Conservation (phyloP, 2,888 invertebrate species). For the Caenorhabditis virilis region DNA sequence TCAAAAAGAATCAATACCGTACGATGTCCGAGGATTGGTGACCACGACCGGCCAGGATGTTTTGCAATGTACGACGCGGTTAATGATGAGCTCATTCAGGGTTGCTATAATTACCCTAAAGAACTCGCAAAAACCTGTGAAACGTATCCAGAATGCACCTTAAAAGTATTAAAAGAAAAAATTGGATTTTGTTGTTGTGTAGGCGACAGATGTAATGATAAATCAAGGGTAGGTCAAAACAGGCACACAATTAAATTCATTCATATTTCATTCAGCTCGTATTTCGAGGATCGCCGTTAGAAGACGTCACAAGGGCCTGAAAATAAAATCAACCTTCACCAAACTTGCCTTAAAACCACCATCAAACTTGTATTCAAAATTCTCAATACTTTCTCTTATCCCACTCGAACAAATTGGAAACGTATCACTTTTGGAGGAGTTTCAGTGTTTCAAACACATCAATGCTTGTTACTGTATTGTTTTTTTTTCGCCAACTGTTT, state of each 20-base stretch:
- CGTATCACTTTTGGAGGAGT: too few relatives aligned
- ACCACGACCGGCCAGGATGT: slow-evolving; percentile 1
- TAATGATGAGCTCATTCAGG: slow-evolving; percentile 1
- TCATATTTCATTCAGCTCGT: too few relatives aligned
- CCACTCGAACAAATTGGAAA: too few relatives aligned
- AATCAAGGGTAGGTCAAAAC: neutral
- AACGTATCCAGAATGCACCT: neutral
- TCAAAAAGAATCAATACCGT: neutral
- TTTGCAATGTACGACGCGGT: neutral
- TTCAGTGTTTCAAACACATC: too few relatives aligned
- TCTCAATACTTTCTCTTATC: too few relatives aligned
- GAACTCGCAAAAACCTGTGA: slow-evolving; percentile 1
- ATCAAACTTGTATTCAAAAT: too few relatives aligned
- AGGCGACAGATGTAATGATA: neutral
- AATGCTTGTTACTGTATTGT: too few relatives aligned
- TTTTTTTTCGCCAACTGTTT: too few relatives aligned
- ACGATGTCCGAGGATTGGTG: neutral
- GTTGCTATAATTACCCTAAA: slow-evolving; percentile 14
- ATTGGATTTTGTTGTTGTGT: slow-evolving; percentile 5
- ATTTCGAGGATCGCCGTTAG: neutral
- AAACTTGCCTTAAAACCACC: too few relatives aligned
- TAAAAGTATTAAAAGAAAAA: neutral
- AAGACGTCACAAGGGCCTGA: too few relatives aligned
- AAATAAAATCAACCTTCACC: too few relatives aligned
- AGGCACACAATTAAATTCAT: neutral